These are phyloP conservation scores for Pachydiplax longipennis DNA, from an alignment of 2,888 invertebrate genomes.

Conservation along the genomic window DNA sequence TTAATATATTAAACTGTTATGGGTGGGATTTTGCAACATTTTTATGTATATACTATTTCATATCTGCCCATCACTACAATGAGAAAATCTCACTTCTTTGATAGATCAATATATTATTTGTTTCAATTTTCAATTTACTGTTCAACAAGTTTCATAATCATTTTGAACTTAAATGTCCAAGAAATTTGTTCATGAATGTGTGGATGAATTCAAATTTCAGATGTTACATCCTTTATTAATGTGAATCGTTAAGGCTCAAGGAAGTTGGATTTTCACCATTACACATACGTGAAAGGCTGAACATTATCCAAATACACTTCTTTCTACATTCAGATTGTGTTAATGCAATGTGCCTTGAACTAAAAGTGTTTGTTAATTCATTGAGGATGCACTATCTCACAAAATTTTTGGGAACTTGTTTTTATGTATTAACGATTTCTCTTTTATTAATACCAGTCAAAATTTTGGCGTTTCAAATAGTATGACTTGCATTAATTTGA, in stretches of 20 bases:
- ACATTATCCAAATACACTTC: not conserved
- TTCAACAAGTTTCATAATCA: not conserved
- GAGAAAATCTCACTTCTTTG: conserved; percentile 1
- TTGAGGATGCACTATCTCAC: not conserved
- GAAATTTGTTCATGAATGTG: not conserved
- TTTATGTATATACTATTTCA: conserved; percentile 23
- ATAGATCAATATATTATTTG: not conserved
- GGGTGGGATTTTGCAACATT: conserved; percentile 38
- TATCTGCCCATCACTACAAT: not conserved
- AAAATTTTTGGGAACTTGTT: not conserved
- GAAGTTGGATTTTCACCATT: not conserved
- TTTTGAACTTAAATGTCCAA: not conserved
- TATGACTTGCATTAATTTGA: not conserved
- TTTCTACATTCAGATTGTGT: not conserved
- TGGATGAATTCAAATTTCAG: not conserved
- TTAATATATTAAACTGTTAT: conserved; percentile 37
- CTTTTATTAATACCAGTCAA: no score
- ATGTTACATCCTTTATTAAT: not conserved
- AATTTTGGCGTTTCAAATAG: not conserved
- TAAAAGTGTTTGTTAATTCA: not conserved
- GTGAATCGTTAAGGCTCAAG: not conserved
- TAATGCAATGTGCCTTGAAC: conserved; percentile 26
- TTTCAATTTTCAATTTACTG: not conserved
- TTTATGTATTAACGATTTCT: not conserved
- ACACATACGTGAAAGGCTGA: not conserved